Percentiles rank a stretch among this genome's conserved stretches.
Evolutionary conservation across 2,888 invertebrate species (phyloP).

Genomic region (Orthosia cruda): DNA sequence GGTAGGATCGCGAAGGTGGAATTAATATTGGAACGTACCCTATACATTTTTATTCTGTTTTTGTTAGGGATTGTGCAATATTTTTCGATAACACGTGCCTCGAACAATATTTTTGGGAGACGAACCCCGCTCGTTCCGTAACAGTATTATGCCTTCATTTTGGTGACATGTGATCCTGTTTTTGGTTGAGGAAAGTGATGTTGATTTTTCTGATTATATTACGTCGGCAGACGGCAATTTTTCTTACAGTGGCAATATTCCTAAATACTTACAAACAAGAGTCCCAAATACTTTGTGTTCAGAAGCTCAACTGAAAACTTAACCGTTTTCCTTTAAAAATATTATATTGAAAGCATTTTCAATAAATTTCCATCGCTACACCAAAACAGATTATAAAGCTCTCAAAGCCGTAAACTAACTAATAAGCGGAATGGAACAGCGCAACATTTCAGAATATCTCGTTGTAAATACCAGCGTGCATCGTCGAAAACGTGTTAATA

Average conservation of each 20-base stretch:
- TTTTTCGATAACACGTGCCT: slow-evolving; percentile 37
- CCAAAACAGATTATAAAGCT: slow-evolving; percentile 11
- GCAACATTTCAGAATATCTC: slow-evolving; percentile 39
- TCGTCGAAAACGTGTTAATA: slow-evolving; percentile 65
- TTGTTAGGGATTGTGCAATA: slow-evolving; percentile 53
- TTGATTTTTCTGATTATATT: not conserved
- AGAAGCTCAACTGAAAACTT: too few species aligned
- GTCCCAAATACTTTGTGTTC: too few species aligned
- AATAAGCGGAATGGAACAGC: slow-evolving; percentile 35
- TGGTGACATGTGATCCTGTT: slow-evolving; percentile 3
- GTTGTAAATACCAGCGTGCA: slow-evolving; percentile 56
- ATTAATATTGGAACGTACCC: slow-evolving; percentile 49
- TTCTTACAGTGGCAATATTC: not conserved
- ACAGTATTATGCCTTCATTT: slow-evolving; percentile 11
- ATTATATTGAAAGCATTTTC: not conserved
- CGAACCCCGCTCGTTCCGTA: not conserved
- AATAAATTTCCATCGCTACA: not conserved
- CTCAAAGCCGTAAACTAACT: slow-evolving; percentile 3
- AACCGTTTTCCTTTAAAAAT: not conserved
- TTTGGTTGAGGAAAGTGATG: not conserved
- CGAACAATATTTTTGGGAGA: slow-evolving; percentile 35
- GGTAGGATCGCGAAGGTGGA: slow-evolving; percentile 39
- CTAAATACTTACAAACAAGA: too few species aligned
- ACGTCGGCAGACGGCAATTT: not conserved
- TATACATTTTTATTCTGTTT: slow-evolving; percentile 40